A percentile compares a stretch with the other conserved stretches of the same genome.
These are phyloP conservation scores for Sinocyclocheilus anophthalmus DNA, from an alignment of 2,113 vertebrate genomes.

Conservation along the genomic window DNA sequence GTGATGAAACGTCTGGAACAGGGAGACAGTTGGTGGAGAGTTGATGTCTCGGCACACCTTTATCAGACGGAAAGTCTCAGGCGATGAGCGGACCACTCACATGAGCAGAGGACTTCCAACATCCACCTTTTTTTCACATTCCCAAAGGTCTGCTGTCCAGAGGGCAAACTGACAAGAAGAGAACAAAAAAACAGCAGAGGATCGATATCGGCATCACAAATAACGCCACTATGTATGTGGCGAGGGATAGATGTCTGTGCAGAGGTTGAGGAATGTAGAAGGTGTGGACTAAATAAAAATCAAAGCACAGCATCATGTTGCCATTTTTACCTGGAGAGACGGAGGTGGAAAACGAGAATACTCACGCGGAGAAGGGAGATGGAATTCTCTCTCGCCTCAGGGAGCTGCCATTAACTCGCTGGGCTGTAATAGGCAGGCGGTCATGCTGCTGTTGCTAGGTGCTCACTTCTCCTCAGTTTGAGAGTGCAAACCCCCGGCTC, in stretches of 20 bases:
- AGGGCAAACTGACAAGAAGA: constrained; percentile 18
- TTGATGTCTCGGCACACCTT: not conserved
- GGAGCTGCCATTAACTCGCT: constrained; percentile 38
- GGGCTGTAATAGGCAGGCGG: constrained; percentile 37
- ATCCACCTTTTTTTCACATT: constrained; percentile 5
- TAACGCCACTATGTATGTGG: not conserved
- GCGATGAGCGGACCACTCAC: constrained; percentile 43
- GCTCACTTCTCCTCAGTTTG: not conserved
- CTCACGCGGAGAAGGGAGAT: constrained; percentile 23
- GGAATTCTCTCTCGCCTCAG: constrained; percentile 26
- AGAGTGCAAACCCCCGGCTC: not conserved
- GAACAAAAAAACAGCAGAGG: constrained; percentile 36
- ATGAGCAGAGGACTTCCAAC: constrained; percentile 50
- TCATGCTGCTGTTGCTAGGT: constrained; percentile 39
- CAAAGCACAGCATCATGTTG: constrained; percentile 16
- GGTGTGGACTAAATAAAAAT: not conserved
- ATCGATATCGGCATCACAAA: constrained; percentile 23
- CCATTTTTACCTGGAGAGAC: constrained; percentile 29
- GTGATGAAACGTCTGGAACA: not conserved
- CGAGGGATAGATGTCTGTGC: not conserved
- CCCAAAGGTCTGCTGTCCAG: not conserved
- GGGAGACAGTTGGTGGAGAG: not conserved
- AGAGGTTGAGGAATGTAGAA: not conserved
- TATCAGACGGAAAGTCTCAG: constrained; percentile 36
- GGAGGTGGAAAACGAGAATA: constrained; percentile 15